Percentiles rank a stretch among this genome's conserved stretches.
Conservation (phyloP, 2,888 invertebrate genomes). For the Drosophila kanekoi region DNA sequence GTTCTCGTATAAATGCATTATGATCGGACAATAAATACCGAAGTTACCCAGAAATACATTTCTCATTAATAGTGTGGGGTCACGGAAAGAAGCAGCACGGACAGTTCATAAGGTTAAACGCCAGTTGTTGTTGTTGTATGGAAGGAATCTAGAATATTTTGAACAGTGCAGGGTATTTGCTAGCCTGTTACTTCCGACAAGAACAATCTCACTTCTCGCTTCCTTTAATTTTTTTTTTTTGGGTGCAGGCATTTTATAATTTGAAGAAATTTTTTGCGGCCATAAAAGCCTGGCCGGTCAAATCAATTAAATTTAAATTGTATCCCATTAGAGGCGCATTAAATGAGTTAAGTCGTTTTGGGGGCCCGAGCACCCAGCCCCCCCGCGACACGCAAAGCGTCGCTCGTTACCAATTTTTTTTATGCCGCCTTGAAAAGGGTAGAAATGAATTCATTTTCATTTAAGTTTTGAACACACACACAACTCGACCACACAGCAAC, state of each 20-base stretch:
- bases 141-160: no score
- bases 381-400: slow-evolving; percentile 47
- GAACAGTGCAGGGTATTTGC: background rate
- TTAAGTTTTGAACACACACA: slow-evolving; percentile 71
- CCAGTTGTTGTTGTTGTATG: no score
- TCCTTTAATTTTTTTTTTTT: background rate
- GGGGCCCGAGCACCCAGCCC: background rate
- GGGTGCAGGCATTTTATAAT: slow-evolving; percentile 65
- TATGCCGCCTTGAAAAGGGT: slow-evolving; percentile 73
- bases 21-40: no score
- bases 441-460: slow-evolving; percentile 78
- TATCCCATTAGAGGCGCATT: slow-evolving; percentile 79
- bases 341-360: slow-evolving; percentile 77
- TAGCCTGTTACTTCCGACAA: background rate
- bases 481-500: slow-evolving; percentile 41
- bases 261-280: slow-evolving; percentile 66
- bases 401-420: slow-evolving; percentile 73
- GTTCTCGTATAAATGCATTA: no score
- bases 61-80: no score
- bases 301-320: slow-evolving; percentile 81
- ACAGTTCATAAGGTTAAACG: no score
- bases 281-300: slow-evolving; percentile 69
- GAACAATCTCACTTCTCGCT: background rate
- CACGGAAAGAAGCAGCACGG: no score
- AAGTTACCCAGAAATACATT: no score